These are phyloP conservation scores for Dexiosoma caninum DNA, from an alignment of 2,888 invertebrate species.

Conservation along the genomic window DNA sequence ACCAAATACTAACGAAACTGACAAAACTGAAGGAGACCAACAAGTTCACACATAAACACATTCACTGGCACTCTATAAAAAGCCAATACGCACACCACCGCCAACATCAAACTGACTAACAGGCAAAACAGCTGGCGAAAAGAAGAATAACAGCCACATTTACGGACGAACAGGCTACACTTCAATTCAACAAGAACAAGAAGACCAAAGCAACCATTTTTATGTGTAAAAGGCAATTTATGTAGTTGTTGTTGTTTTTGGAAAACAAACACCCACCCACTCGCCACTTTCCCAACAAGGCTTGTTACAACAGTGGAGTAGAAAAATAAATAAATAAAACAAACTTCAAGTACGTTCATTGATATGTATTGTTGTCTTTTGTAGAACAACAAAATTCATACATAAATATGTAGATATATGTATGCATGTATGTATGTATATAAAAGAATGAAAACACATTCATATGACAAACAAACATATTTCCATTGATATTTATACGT, in stretches of 20 bases:
- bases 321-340: not conserved
- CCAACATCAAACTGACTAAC: conserved; percentile 45
- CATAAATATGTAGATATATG: conserved; percentile 17
- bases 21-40: conserved; percentile 59
- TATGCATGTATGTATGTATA: too few species aligned
- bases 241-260: not conserved
- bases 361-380: conserved; percentile 28
- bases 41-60: conserved; percentile 34
- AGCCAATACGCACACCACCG: not conserved
- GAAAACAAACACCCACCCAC: conserved; percentile 33
- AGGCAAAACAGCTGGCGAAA: conserved; percentile 41
- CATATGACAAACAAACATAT: not conserved
- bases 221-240: conserved; percentile 12
- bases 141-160: conserved; percentile 20
- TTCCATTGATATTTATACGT: not conserved
- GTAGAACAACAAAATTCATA: conserved; percentile 22
- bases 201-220: conserved; percentile 42
- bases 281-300: not conserved
- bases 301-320: not conserved
- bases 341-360: conserved; percentile 26
- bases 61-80: not conserved
- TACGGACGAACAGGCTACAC: conserved; percentile 30
- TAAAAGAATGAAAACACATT: not conserved
- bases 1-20: conserved; percentile 66
- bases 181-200: conserved; percentile 16